These are phyloP conservation scores for Colius striatus DNA, from an alignment of 2,113 vertebrate genomes.

Conservation along the genomic window DNA sequence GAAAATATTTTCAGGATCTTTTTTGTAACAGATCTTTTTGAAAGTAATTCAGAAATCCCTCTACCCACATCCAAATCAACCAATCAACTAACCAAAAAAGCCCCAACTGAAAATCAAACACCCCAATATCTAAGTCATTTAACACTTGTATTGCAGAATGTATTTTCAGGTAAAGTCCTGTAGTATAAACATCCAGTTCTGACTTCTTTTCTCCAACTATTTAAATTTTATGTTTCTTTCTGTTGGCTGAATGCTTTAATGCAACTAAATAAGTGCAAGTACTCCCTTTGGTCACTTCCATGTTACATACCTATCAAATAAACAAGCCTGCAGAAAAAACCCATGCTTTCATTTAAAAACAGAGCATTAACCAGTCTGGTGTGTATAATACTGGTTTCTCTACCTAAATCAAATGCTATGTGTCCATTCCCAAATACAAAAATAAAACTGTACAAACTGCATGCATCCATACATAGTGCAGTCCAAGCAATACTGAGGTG, in stretches of 20 bases:
- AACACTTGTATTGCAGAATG: neutral
- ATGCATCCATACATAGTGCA: neutral
- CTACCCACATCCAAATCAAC: neutral
- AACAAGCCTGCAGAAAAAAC: neutral
- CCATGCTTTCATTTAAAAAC: neutral
- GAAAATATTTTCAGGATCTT: neutral
- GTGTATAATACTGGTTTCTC: neutral
- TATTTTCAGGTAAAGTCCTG: neutral
- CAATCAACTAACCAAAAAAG: neutral
- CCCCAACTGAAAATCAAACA: neutral
- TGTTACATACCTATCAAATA: neutral
- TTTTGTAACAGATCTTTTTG: neutral
- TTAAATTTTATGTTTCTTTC: neutral
- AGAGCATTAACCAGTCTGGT: neutral
- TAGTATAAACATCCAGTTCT: neutral
- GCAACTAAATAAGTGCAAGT: neutral
- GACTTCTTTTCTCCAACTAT: neutral
- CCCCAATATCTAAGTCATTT: neutral
- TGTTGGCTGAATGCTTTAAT: neutral
- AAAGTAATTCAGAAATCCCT: neutral
- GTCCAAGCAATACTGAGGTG: conserved; percentile 42
- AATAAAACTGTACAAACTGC: neutral
- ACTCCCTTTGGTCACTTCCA: neutral
- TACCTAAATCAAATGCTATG: neutral
- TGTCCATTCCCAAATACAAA: conserved; percentile 1